Conservation (phyloP, 2,113 vertebrate genomes). For the Xyrauchen texanus region DNA sequence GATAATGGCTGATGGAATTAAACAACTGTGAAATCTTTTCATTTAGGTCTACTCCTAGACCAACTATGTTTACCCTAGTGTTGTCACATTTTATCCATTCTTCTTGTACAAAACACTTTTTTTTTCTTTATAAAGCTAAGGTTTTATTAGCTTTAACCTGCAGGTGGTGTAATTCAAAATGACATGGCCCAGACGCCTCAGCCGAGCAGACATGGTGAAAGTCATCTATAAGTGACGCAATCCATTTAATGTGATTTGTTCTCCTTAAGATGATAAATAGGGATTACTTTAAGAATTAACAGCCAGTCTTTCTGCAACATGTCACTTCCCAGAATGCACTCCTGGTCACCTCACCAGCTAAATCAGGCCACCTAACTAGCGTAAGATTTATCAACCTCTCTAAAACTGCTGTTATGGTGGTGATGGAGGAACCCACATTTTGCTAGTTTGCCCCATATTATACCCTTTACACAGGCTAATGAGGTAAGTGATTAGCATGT, state of each 20-base stretch:
- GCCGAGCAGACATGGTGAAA: slow-evolving; percentile 60
- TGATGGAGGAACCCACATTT: slow-evolving; percentile 42
- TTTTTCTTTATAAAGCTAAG: background rate
- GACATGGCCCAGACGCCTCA: slow-evolving; percentile 16
- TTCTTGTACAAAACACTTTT: too few relatives aligned
- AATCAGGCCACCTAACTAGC: background rate
- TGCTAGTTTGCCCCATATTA: slow-evolving; percentile 54
- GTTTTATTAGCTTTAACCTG: background rate
- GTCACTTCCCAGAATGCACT: slow-evolving; percentile 19
- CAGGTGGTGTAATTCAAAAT: slow-evolving; percentile 20
- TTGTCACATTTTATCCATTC: too few relatives aligned
- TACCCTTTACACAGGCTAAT: slow-evolving; percentile 68
- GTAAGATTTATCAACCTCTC: slow-evolving; percentile 39
- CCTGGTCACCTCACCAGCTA: background rate
- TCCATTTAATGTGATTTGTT: slow-evolving; percentile 74
- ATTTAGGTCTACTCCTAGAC: too few relatives aligned
- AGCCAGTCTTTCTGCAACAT: slow-evolving; percentile 44
- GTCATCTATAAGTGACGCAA: slow-evolving; percentile 70
- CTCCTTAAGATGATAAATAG: slow-evolving; percentile 74
- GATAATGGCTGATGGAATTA: too few relatives aligned
- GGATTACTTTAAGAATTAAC: slow-evolving; percentile 77
- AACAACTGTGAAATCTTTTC: too few relatives aligned
- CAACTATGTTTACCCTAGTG: too few relatives aligned
- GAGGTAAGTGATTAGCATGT: slow-evolving; percentile 73
- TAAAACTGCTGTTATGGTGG: slow-evolving; percentile 7